Conservation (phyloP, 2,113 vertebrate genomes). For the Malaclemys terrapin region DNA sequence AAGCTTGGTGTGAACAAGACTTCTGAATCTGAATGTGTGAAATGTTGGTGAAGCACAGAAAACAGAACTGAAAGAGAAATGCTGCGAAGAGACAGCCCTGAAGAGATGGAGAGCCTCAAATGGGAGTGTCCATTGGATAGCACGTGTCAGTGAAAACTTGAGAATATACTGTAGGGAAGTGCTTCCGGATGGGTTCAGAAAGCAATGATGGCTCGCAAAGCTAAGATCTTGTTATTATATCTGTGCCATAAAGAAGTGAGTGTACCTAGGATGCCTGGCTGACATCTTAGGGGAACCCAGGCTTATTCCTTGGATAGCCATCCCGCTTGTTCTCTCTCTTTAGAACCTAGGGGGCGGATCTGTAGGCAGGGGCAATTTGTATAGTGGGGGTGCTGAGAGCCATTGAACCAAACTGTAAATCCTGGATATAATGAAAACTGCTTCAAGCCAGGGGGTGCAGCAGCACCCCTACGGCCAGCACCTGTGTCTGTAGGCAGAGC, state of each 20-base stretch:
- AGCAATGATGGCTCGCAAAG: not conserved
- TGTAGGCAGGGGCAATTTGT: too few relatives aligned
- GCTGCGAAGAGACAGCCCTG: not conserved
- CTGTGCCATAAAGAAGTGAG: not conserved
- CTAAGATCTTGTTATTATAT: not conserved
- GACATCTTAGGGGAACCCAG: not conserved
- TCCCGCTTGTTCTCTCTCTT: not conserved
- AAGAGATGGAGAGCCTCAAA: not conserved
- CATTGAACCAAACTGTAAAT: too few relatives aligned
- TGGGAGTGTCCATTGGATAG: not conserved
- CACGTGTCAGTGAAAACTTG: not conserved
- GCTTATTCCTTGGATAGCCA: not conserved
- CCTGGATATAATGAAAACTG: too few relatives aligned
- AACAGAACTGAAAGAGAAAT: not conserved
- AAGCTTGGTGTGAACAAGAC: accelerated
- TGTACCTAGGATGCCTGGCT: too few relatives aligned
- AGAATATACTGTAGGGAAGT: not conserved
- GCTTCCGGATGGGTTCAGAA: not conserved
- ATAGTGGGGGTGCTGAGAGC: too few relatives aligned
- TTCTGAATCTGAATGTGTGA: not conserved
- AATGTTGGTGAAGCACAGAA: not conserved
- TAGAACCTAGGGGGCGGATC: not conserved
- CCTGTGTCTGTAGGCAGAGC: not conserved
- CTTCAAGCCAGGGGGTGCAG: too few relatives aligned
- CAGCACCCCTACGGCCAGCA: too few relatives aligned